Base-by-base conservation (phyloP, 2,113 vertebrate genomes). In the Pollimyrus isidori region DNA sequence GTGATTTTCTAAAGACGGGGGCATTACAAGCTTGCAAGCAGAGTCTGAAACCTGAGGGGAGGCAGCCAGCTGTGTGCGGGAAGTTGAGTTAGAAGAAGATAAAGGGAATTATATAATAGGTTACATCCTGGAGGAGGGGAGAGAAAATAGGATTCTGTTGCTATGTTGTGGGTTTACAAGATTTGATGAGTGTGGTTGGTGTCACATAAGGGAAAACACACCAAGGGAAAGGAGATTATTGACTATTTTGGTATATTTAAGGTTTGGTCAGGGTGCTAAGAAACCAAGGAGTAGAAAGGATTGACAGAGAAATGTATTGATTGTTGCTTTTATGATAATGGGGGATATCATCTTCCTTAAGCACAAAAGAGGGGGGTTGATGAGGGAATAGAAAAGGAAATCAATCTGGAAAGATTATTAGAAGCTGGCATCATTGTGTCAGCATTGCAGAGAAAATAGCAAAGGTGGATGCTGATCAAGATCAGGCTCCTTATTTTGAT, bases 121-220 rank as follows among this genome's bases (percentile, higher is more conserved):
- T 62, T 87, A 62, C 42, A 19, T 87, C 87, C 87, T 87, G 39
- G 53, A 87, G 87, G 56, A 62, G 30, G 19, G 9, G 6, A 45
- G 53, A 87, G 56, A 45, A 87, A 87, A 65, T 87, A 56, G 30
- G 53, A 87, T 87, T 58, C 52, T 62, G 87, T 87, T 87, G 56
- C 53, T 4, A 21, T 45, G 26, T 62, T 56, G 53, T 62, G 56
- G 87, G 30, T 87, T 62, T 87, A 23, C 42, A 45, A 45, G 87
- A 87, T 87, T 87, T 58, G 87, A 87, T 65, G 87, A 87, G 86
- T 87, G 53, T 17, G 87, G 87, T 87, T 9, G 35, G 30, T 45
- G 87, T 65, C 35, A 39, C 53, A 46, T 39, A 62, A 87, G 52
- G 87, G 53, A 58, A 65, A 45, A 45, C 30, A 23, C 56, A 42